Conservation (phyloP, 1,140 invertebrate species). For the Euglossa dilemma region DNA sequence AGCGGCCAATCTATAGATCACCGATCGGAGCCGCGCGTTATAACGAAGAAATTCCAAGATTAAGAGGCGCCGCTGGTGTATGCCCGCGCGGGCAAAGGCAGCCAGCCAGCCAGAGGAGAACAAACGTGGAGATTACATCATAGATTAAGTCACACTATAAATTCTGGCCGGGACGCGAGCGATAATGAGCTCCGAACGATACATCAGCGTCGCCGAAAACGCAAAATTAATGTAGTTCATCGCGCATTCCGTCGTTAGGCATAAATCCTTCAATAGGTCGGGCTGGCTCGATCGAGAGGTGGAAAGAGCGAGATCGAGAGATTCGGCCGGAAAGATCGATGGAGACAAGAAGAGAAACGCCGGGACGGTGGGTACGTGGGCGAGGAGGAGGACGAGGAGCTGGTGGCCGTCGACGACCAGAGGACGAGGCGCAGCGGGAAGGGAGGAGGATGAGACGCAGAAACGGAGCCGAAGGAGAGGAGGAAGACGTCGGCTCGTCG, state of each 20-base stretch:
- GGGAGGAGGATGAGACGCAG: not conserved
- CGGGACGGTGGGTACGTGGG: constrained; percentile 18
- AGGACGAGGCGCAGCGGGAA: no score
- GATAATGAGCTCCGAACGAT: constrained; percentile 65
- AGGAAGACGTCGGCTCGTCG: constrained; percentile 34
- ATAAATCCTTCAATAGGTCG: constrained; percentile 61
- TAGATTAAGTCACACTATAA: constrained; percentile 67
- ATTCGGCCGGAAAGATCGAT: constrained; percentile 1
- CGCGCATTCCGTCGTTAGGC: constrained; percentile 43
- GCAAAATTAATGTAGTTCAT: constrained; percentile 67
- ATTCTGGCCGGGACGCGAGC: constrained; percentile 54
- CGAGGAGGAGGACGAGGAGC: constrained; percentile 24
- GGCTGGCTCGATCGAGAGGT: constrained; percentile 31
- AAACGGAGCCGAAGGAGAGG: constrained; percentile 24
- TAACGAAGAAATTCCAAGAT: constrained; percentile 64
- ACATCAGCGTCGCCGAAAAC: constrained; percentile 66
- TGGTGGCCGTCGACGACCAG: not conserved
- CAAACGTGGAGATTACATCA: constrained; percentile 68
- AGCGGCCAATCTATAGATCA: constrained; percentile 60
- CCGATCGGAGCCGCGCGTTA: constrained; percentile 53
- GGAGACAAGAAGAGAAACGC: constrained; percentile 18
- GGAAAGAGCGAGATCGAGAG: not conserved
- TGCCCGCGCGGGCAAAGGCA: not conserved
- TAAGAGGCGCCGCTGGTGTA: constrained; percentile 62
- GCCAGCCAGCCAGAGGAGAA: not conserved